Evolutionary conservation across 2,888 invertebrate species (phyloP).

Genomic region (Drosophila prolongata): DNA sequence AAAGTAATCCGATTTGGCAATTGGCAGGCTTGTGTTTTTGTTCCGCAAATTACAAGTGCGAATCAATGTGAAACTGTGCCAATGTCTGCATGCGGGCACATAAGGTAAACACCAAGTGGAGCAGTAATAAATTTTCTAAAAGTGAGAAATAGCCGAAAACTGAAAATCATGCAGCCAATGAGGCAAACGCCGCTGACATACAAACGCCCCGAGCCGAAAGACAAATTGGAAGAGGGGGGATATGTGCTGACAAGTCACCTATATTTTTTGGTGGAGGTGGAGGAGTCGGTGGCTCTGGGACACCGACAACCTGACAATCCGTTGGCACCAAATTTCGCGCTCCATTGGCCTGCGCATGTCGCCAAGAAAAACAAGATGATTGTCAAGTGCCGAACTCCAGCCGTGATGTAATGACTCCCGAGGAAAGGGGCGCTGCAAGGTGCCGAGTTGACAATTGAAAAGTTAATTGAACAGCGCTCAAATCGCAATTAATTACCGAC

Average conservation of each 20-base stretch:
- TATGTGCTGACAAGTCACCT: constrained; percentile 71
- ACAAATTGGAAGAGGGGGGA: constrained; percentile 5
- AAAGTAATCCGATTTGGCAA: constrained; percentile 30
- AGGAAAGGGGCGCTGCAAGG: constrained; percentile 1
- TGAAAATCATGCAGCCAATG: constrained; percentile 73
- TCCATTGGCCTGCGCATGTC: constrained; percentile 36
- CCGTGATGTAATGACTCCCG: constrained; percentile 41
- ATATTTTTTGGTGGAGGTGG: constrained; percentile 3
- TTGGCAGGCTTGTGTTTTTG: constrained; percentile 12
- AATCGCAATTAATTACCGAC: constrained; percentile 45
- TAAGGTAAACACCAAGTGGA: constrained; percentile 45
- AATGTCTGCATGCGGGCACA: constrained; percentile 51
- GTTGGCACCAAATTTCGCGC: constrained; percentile 30
- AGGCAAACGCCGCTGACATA: constrained; percentile 70
- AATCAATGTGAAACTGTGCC: constrained; percentile 32
- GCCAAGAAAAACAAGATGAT: constrained; percentile 27
- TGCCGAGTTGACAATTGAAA: constrained; percentile 55
- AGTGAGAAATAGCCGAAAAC: constrained; percentile 37
- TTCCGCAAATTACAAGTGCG: constrained; percentile 4
- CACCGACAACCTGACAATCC: constrained; percentile 6
- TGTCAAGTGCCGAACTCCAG: constrained; percentile 51
- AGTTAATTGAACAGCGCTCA: constrained; percentile 64
- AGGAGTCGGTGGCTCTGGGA: constrained; percentile 3
- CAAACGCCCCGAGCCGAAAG: constrained; percentile 33
- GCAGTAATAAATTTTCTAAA: constrained; percentile 51